These are phyloP conservation scores for Abrostola triplasia DNA, from an alignment of 2,888 invertebrate genomes.

Conservation along the genomic window DNA sequence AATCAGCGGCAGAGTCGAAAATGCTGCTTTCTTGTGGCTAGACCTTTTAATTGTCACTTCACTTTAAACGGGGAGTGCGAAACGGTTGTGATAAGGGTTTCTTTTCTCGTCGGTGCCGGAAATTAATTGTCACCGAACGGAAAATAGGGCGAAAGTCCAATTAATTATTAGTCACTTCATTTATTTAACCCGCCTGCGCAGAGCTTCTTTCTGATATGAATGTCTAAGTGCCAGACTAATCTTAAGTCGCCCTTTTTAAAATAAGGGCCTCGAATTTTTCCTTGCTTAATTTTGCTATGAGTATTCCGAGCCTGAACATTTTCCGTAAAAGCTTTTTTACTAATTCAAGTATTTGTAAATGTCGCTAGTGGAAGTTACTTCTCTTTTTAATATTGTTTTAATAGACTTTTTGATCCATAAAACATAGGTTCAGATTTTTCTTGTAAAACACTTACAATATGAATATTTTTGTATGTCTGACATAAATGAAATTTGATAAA, in stretches of 20 bases:
- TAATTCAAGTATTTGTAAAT: constrained; percentile 35
- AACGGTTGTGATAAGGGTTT: constrained; percentile 86
- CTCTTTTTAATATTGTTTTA: constrained; percentile 4
- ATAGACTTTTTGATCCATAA: neutral
- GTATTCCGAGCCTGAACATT: constrained; percentile 44
- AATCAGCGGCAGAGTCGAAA: constrained; percentile 45
- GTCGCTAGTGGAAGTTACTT: constrained; percentile 9
- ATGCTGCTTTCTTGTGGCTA: constrained; percentile 64
- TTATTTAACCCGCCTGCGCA: constrained; percentile 84
- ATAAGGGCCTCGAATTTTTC: constrained; percentile 60
- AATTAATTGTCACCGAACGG: constrained; percentile 88
- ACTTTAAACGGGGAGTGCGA: constrained; percentile 78
- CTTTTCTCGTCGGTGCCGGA: constrained; percentile 84
- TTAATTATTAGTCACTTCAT: constrained; percentile 88
- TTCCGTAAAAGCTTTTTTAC: constrained; percentile 48
- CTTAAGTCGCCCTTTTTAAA: constrained; percentile 68
- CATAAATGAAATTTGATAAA: too few species aligned
- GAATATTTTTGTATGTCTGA: too few species aligned
- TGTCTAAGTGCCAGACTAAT: constrained; percentile 79
- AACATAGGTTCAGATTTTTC: neutral
- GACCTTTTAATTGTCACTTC: constrained; percentile 78
- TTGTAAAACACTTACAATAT: too few species aligned
- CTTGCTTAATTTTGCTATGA: constrained; percentile 58
- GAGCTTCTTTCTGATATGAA: constrained; percentile 84
- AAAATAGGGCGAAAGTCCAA: constrained; percentile 88